Evolutionary conservation across 2,797 vertebrate species (phyloP), one percentile per base, ranked within the genome.

Genomic region (Denticeps clupeoides): DNA sequence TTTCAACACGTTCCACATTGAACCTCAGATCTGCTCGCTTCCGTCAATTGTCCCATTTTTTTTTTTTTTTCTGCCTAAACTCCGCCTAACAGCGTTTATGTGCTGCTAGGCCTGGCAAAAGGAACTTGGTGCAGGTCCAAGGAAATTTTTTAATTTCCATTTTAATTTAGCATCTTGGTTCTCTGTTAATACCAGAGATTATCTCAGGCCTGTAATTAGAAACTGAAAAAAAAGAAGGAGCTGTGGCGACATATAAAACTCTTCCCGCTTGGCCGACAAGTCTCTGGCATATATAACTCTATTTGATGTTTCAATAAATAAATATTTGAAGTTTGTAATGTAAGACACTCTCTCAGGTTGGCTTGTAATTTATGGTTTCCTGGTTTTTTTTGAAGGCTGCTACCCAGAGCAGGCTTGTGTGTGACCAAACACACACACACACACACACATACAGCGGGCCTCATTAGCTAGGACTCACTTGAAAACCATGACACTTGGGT

Each of bases 41-140:
- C n/a, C n/a, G n/a, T n/a, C n/a, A n/a, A n/a, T 65, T 75, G 60
- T 72, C 70, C 59, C 56, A 5, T 11, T n/a, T 10, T 16, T 65
- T 45, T 55, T 59, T 64, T 65, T 74, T 63, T 69, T 68, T 63
- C 70, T 71, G 73, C n/a, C n/a, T n/a, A n/a, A n/a, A n/a, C n/a
- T n/a, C n/a, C n/a, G n/a, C n/a, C n/a, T n/a, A n/a, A n/a, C n/a
- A n/a, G n/a, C n/a, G n/a, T n/a, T n/a, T n/a, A n/a, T n/a, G n/a
- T n/a, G n/a, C n/a, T n/a, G n/a, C n/a, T n/a, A n/a, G n/a, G n/a
- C n/a, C n/a, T n/a, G n/a, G n/a, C n/a, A n/a, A n/a, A n/a, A n/a
- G n/a, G n/a, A n/a, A 47, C 59, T 64, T 60, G 63, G 52, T 48
- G 54, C n/a, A n/a, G 59, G 43, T 59, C 60, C 60, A 64, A 73